Conservation (phyloP, 2,888 invertebrate species). For the Euclidia mi region DNA sequence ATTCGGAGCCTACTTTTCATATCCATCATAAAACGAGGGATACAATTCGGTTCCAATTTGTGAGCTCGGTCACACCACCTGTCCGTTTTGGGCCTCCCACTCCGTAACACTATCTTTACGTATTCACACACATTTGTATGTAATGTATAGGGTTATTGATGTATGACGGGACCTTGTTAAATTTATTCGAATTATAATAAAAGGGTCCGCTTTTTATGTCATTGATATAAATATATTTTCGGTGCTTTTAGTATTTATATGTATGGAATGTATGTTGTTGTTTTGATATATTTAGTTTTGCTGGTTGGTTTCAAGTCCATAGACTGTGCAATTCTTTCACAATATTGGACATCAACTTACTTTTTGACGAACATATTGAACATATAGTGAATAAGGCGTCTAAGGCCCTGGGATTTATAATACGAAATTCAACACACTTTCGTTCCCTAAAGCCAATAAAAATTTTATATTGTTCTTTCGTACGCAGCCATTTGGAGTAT, state of each 20-base stretch:
- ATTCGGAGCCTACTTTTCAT: not conserved
- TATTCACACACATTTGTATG: conserved; percentile 56
- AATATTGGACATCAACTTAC: too few relatives aligned
- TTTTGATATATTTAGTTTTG: too few relatives aligned
- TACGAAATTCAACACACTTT: too few relatives aligned
- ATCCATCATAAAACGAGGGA: conserved; percentile 10
- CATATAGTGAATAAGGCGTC: too few relatives aligned
- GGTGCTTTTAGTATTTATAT: conserved; percentile 18
- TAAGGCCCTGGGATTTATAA: too few relatives aligned
- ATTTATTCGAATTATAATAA: conserved; percentile 60
- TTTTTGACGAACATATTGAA: too few relatives aligned
- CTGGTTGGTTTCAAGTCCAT: too few relatives aligned
- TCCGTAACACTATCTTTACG: conserved; percentile 54
- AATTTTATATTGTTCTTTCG: too few relatives aligned
- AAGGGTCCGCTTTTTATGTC: conserved; percentile 36
- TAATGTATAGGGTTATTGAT: conserved; percentile 57
- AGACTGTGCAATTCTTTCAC: too few relatives aligned
- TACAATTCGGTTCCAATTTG: conserved; percentile 40
- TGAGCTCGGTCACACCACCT: conserved; percentile 49
- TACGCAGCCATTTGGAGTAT: too few relatives aligned
- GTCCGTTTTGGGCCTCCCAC: conserved; percentile 40
- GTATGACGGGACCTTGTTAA: conserved; percentile 58
- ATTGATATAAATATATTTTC: conserved; percentile 30
- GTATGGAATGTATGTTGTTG: too few relatives aligned
- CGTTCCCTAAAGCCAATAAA: too few relatives aligned